Conservation (phyloP, 2,113 vertebrate genomes). For the Nannobrachium achirus region DNA sequence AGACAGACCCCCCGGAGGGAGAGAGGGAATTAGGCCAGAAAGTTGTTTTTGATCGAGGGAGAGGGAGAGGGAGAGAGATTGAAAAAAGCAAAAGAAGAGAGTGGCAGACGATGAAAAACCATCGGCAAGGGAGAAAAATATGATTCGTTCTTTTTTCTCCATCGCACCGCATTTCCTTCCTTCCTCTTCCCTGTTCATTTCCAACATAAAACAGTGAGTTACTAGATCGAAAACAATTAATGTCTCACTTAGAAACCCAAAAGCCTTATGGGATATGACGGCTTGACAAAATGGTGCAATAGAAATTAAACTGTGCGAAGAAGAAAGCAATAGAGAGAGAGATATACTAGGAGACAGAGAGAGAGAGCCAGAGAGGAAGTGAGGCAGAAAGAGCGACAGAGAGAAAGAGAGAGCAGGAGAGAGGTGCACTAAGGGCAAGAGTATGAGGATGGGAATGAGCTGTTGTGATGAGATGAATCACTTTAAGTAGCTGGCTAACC, state of each 20-base stretch:
- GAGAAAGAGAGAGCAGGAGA: neutral
- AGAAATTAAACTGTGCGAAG: too few species aligned
- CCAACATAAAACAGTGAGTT: too few species aligned
- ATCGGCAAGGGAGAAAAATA: too few species aligned
- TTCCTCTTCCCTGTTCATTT: too few species aligned
- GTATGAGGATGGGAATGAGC: constrained; percentile 9
- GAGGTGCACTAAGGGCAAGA: constrained; percentile 5
- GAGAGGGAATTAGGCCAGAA: too few species aligned
- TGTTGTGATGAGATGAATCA: constrained; percentile 41
- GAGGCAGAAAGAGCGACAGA: neutral
- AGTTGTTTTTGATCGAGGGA: too few species aligned
- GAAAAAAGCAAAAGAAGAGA: neutral
- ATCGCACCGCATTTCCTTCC: too few species aligned
- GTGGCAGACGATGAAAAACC: too few species aligned
- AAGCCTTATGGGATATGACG: neutral
- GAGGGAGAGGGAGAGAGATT: neutral
- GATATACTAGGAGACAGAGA: neutral
- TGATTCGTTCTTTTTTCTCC: too few species aligned
- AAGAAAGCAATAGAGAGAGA: neutral
- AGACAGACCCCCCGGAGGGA: too few species aligned
- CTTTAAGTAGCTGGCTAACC: constrained; percentile 14
- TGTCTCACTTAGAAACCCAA: neutral
- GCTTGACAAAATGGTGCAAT: neutral
- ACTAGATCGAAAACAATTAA: neutral
- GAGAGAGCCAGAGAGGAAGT: neutral